phyloP scores from a whole-genome alignment of 2,113 vertebrate species.

The Lophius piscatorius region DNA sequence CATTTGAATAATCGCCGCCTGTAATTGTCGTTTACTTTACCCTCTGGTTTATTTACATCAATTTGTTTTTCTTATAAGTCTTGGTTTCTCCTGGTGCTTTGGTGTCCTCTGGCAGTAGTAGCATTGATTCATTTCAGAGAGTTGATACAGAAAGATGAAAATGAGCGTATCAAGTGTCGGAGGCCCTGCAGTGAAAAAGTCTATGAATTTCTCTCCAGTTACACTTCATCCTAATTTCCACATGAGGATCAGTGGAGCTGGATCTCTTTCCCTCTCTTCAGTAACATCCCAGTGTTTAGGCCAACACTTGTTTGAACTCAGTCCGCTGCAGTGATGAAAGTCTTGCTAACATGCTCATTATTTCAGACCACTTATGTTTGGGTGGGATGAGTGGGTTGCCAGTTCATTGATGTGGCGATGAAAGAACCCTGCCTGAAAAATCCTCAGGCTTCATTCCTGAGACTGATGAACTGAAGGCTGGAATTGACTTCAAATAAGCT shows the following conservation, averaged over 20 bases:
- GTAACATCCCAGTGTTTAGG: not conserved
- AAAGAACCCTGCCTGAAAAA: not conserved
- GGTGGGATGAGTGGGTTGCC: not conserved
- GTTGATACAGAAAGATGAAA: too few species aligned
- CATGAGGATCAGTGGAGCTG: slow-evolving; percentile 7
- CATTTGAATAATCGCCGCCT: too few species aligned
- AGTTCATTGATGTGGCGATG: not conserved
- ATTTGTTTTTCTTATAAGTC: too few species aligned
- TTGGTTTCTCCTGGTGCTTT: too few species aligned
- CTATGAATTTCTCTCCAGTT: not conserved
- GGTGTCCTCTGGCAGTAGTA: not conserved
- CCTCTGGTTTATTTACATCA: too few species aligned
- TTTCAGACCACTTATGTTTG: slow-evolving; percentile 3
- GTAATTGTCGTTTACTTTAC: too few species aligned
- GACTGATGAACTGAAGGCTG: not conserved
- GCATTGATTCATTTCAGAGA: not conserved
- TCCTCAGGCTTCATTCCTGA: not conserved
- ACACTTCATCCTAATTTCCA: not conserved
- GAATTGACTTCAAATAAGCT: not conserved
- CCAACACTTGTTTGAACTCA: not conserved
- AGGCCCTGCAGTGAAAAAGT: slow-evolving; percentile 1
- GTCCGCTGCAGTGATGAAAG: not conserved
- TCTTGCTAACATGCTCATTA: not conserved
- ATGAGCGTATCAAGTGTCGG: not conserved
- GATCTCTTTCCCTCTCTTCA: not conserved